Percentiles rank a stretch among this genome's conserved stretches.
These are phyloP conservation scores for Drosophila kanekoi DNA, from an alignment of 2,888 invertebrate species.

Conservation along the genomic window DNA sequence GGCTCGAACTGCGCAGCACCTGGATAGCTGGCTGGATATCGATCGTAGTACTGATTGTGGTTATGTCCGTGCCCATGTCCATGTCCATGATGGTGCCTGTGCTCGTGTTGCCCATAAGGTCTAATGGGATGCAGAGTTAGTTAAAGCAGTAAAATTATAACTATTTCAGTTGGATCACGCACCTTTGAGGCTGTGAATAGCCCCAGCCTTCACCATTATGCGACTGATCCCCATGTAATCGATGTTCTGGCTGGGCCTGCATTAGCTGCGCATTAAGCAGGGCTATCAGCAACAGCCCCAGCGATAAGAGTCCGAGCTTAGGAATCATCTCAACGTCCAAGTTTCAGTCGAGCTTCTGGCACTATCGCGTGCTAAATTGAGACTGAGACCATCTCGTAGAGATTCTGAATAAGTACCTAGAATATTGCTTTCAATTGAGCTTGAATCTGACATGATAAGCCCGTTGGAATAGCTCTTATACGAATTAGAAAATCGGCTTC, in stretches of 20 bases:
- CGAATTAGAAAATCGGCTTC: background rate
- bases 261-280: slow-evolving; percentile 51
- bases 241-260: slow-evolving; percentile 41
- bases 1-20: background rate
- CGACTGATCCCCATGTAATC: slow-evolving; percentile 23
- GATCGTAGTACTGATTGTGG: background rate
- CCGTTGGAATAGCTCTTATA: slow-evolving; percentile 25
- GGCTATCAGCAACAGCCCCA: slow-evolving; percentile 53
- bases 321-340: slow-evolving; percentile 39
- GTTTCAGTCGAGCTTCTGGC: slow-evolving; percentile 1
- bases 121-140: background rate
- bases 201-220: slow-evolving; percentile 12
- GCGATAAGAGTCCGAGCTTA: slow-evolving; percentile 55
- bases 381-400: slow-evolving; percentile 40
- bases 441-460: slow-evolving; percentile 36
- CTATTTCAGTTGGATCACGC: background rate
- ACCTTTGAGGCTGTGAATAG: slow-evolving; percentile 30
- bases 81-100: slow-evolving; percentile 16
- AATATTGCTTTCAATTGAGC: background rate
- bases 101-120: background rate
- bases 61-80: slow-evolving; percentile 1
- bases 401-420: slow-evolving; percentile 7
- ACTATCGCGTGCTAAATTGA: slow-evolving; percentile 23
- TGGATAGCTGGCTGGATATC: background rate
- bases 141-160: background rate